These are phyloP conservation scores for Hypselothyrea guttata DNA, from an alignment of 2,888 invertebrate species.

Conservation along the genomic window DNA sequence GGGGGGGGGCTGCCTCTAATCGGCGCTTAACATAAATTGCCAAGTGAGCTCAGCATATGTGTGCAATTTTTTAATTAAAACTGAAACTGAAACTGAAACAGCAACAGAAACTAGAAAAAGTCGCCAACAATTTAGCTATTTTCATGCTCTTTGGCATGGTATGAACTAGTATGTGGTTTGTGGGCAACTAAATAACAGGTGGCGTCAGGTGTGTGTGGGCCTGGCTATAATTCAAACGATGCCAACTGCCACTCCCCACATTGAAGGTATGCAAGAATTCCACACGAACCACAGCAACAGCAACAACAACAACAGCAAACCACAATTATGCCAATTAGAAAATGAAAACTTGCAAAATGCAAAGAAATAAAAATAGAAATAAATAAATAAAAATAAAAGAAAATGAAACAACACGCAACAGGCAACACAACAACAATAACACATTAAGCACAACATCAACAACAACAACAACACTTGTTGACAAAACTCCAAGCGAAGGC, in stretches of 20 bases:
- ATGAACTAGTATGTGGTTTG: too few species aligned
- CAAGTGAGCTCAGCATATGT: constrained; percentile 52
- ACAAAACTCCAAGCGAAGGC: constrained; percentile 63
- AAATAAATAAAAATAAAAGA: too few species aligned
- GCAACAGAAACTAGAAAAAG: constrained; percentile 24
- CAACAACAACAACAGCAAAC: constrained; percentile 29
- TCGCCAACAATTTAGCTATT: constrained; percentile 32
- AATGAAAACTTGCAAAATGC: constrained; percentile 58
- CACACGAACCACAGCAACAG: constrained; percentile 43
- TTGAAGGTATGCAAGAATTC: constrained; percentile 65
- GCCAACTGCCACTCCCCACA: constrained; percentile 61
- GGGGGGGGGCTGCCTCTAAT: constrained; percentile 42
- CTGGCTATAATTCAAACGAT: constrained; percentile 59
- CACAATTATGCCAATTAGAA: constrained; percentile 76
- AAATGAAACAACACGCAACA: constrained; percentile 64
- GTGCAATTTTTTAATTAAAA: constrained; percentile 64
- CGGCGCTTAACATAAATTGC: constrained; percentile 70
- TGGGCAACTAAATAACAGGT: constrained; percentile 9
- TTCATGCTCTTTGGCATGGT: background rate
- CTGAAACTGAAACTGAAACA: constrained; percentile 17
- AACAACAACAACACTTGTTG: constrained; percentile 39
- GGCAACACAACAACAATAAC: constrained; percentile 42
- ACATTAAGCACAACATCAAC: too few species aligned
- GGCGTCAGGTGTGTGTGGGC: constrained; percentile 38
- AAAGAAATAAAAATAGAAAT: constrained; percentile 2